These are phyloP conservation scores for Emmelina monodactyla DNA, from an alignment of 2,888 invertebrate genomes.

Conservation along the genomic window DNA sequence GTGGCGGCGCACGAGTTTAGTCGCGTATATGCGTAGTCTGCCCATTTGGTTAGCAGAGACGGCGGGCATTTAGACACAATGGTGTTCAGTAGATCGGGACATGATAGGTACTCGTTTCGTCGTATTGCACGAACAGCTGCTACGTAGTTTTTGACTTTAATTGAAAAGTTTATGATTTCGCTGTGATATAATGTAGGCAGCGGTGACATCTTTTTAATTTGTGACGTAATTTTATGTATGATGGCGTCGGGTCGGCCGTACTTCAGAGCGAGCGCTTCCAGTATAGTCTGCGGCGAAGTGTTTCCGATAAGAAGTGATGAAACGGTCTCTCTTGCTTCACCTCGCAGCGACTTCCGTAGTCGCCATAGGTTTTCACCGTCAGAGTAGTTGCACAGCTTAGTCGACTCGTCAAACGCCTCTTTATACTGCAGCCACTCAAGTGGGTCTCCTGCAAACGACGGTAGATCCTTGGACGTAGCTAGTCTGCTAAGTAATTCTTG, in stretches of 20 bases:
- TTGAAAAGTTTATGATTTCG: slow-evolving; percentile 4
- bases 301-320: slow-evolving; percentile 14
- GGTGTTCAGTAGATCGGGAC: neutral
- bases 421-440: slow-evolving; percentile 20
- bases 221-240: slow-evolving; percentile 5
- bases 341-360: slow-evolving; percentile 16
- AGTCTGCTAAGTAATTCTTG: slow-evolving; percentile 12
- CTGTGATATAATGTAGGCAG: slow-evolving; percentile 5
- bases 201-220: slow-evolving; percentile 4
- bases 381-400: slow-evolving; percentile 15
- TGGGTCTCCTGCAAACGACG: slow-evolving; percentile 16
- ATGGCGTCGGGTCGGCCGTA: slow-evolving; percentile 19
- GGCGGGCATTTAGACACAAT: slow-evolving; percentile 7
- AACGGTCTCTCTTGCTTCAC: slow-evolving; percentile 18
- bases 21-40: slow-evolving; percentile 11
- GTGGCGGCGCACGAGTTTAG: slow-evolving; percentile 2
- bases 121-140: slow-evolving; percentile 5
- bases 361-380: slow-evolving; percentile 19
- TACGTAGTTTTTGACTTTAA: slow-evolving; percentile 8
- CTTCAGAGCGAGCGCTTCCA: slow-evolving; percentile 15
- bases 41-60: slow-evolving; percentile 13
- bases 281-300: slow-evolving; percentile 11
- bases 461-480: slow-evolving; percentile 14
- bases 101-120: slow-evolving; percentile 6
- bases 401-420: slow-evolving; percentile 17